phyloP scores from a whole-genome alignment of 2,113 vertebrate species.

The Ciconia stormi region DNA sequence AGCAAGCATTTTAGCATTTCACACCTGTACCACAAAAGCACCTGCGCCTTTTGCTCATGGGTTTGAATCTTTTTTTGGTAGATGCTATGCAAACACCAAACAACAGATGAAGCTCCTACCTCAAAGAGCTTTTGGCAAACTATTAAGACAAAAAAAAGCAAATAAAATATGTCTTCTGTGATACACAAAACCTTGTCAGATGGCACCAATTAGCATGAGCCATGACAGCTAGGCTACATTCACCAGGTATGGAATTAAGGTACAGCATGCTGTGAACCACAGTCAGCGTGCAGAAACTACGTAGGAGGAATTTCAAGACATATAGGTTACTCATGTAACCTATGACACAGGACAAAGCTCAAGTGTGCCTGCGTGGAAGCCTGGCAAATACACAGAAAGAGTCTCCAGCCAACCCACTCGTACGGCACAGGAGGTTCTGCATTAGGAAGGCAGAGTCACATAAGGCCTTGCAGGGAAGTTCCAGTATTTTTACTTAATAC shows the following conservation, averaged over 20 bases:
- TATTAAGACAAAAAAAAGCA: neutral
- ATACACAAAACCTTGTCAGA: neutral
- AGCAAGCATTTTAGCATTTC: neutral
- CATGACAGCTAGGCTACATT: neutral
- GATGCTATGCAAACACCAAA: neutral
- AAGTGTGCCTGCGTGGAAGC: neutral
- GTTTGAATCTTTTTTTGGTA: neutral
- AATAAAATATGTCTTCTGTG: neutral
- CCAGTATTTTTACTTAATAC: neutral
- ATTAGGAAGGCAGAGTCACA: neutral
- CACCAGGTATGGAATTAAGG: neutral
- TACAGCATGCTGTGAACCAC: neutral
- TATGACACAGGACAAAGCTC: neutral
- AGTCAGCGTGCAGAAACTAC: neutral
- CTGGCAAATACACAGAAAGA: neutral
- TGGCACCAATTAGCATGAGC: neutral
- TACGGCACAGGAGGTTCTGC: rapidly evolving
- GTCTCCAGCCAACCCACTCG: neutral
- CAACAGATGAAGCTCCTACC: neutral
- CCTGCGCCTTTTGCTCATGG: neutral
- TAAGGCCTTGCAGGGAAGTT: neutral
- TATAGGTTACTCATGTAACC: neutral
- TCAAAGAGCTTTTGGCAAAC: neutral
- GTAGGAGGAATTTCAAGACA: neutral
- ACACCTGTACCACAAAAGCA: neutral